Conservation (phyloP, 1,140 invertebrate species). For the Sitophilus oryzae region DNA sequence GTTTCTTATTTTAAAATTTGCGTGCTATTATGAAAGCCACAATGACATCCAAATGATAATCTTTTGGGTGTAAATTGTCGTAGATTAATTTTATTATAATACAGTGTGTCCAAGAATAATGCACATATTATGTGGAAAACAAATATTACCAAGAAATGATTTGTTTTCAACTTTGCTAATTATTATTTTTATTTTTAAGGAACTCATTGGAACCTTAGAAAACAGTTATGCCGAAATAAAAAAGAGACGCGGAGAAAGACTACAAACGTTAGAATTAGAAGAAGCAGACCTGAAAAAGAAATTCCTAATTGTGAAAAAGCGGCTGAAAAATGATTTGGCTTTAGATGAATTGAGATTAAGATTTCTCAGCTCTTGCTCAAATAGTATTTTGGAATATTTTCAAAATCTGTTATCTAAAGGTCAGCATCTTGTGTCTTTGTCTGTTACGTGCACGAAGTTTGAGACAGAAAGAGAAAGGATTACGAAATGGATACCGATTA, state of each 20-base stretch:
- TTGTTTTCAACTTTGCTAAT: too few relatives aligned
- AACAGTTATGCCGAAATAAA: constrained; percentile 8
- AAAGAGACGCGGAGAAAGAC: constrained; percentile 12
- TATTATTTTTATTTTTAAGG: too few relatives aligned
- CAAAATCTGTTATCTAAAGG: constrained; percentile 25
- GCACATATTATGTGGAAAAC: too few relatives aligned
- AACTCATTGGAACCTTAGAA: constrained; percentile 23
- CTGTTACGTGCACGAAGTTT: constrained; percentile 32
- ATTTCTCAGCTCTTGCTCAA: constrained; percentile 26
- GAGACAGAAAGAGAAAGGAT: constrained; percentile 36
- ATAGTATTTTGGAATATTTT: constrained; percentile 27
- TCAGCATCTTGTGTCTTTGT: constrained; percentile 29
- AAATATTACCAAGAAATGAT: too few relatives aligned
- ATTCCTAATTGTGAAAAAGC: constrained; percentile 17
- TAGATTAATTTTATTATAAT: too few relatives aligned
- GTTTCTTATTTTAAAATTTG: too few relatives aligned
- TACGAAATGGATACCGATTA: constrained; percentile 22
- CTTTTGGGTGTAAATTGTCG: too few relatives aligned
- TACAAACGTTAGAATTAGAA: constrained; percentile 17
- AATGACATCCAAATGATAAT: too few relatives aligned
- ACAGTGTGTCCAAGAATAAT: too few relatives aligned
- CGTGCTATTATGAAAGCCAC: too few relatives aligned
- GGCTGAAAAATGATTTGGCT: constrained; percentile 22
- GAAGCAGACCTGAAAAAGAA: constrained; percentile 10
- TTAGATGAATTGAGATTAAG: constrained; percentile 34